phyloP scores from a whole-genome alignment of 1,140 invertebrate species.

The Brachionus manjavacas region DNA sequence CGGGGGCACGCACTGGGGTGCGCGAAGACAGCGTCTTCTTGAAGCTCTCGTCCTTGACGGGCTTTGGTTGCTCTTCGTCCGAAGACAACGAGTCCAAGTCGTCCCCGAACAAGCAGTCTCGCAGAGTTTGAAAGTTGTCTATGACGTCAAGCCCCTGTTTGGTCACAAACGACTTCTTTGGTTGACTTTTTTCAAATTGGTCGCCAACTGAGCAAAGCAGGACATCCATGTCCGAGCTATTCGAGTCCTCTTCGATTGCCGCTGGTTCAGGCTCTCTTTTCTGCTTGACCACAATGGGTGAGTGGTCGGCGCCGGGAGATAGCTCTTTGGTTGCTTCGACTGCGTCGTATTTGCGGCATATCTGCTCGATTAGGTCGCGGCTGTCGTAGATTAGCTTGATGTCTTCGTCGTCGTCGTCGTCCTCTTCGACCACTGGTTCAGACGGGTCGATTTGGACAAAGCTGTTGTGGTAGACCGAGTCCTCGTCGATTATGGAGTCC shows the following conservation, averaged over 20 bases:
- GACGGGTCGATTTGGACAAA: not conserved
- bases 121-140: not conserved
- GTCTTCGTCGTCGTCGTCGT: constrained; percentile 7
- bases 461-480: not conserved
- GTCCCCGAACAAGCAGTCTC: not conserved
- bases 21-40: not conserved
- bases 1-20: not conserved
- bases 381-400: constrained; percentile 17
- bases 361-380: constrained; percentile 1
- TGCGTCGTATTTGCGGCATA: constrained; percentile 4
- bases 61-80: not conserved
- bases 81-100: not conserved
- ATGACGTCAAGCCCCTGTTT: not conserved
- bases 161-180: not conserved
- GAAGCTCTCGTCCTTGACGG: not conserved
- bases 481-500: not conserved
- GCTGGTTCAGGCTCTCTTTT: not conserved
- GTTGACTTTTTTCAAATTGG: not conserved
- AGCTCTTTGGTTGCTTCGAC: not conserved
- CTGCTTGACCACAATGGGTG: not conserved
- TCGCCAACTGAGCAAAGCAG: not conserved
- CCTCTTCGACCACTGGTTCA: not conserved
- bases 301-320: not conserved
- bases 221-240: not conserved
- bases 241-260: not conserved